Conservation (phyloP, 2,797 vertebrate species). For the Limnodromus scolopaceus region DNA sequence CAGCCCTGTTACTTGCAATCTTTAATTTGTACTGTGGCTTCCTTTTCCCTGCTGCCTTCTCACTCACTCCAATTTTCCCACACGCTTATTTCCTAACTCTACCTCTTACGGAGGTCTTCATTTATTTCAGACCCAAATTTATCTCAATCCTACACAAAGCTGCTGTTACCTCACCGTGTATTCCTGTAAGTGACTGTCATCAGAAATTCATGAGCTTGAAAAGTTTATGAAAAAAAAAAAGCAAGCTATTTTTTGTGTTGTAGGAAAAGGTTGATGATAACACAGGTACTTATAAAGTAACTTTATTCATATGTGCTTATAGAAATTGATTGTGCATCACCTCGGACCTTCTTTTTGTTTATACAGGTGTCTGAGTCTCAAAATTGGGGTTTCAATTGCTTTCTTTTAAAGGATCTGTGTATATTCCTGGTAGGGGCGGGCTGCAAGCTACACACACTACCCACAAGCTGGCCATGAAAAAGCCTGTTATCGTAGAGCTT, state of each 20-base stretch:
- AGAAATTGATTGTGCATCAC: neutral
- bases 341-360: neutral
- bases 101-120: neutral
- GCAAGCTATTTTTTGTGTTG: neutral
- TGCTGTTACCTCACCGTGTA: slow-evolving; percentile 28
- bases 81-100: slow-evolving; percentile 52
- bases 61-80: slow-evolving; percentile 61
- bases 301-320: neutral
- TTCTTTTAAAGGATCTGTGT: neutral
- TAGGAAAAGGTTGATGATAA: neutral
- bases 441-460: neutral
- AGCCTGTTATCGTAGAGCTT: neutral
- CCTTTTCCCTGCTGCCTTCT: slow-evolving; percentile 58
- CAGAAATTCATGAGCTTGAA: neutral
- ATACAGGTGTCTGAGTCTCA: neutral
- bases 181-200: slow-evolving; percentile 31
- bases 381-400: neutral
- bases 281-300: neutral
- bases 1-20: slow-evolving; percentile 55
- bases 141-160: slow-evolving; percentile 15
- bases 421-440: neutral
- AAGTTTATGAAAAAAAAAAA: neutral
- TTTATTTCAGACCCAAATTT: slow-evolving; percentile 41
- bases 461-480: neutral
- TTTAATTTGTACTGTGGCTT: slow-evolving; percentile 68